Conservation (phyloP, 2,888 invertebrate genomes). For the Pristionchus fissidentatus region DNA sequence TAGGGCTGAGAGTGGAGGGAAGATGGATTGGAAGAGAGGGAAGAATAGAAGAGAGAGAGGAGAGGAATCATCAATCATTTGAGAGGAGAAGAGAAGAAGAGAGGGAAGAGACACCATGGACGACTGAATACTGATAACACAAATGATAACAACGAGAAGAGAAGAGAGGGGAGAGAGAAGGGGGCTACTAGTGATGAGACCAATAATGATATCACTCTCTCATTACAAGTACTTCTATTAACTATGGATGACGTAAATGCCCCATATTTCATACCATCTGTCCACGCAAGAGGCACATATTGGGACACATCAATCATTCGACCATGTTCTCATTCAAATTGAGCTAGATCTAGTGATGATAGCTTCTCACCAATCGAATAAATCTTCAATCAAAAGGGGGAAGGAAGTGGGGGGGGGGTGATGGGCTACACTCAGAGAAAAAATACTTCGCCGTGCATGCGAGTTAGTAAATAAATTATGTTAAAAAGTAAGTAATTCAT, state of each 20-base stretch:
- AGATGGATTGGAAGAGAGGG: background rate
- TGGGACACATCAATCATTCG: background rate
- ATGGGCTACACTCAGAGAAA: no score
- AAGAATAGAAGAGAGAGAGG: constrained; percentile 8
- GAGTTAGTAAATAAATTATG: no score
- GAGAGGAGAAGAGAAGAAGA: constrained; percentile 5
- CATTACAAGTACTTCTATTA: background rate
- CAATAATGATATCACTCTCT: no score
- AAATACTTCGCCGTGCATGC: no score
- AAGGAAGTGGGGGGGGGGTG: no score
- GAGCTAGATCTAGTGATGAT: background rate
- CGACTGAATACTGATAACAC: background rate
- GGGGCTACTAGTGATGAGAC: no score
- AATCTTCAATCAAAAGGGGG: no score
- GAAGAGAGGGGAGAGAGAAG: background rate
- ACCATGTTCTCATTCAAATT: constrained; percentile 15
- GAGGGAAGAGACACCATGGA: background rate
- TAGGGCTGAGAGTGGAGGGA: constrained; percentile 7
- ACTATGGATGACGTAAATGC: background rate
- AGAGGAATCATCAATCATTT: constrained; percentile 20
- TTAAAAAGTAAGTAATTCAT: no score
- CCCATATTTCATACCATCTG: constrained; percentile 17
- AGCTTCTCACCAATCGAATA: background rate
- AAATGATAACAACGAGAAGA: background rate
- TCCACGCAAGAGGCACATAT: background rate